phyloP scores from a whole-genome alignment of 37 sponge, comb jelly and placozoan species.

The Hormiphora californensis region DNA sequence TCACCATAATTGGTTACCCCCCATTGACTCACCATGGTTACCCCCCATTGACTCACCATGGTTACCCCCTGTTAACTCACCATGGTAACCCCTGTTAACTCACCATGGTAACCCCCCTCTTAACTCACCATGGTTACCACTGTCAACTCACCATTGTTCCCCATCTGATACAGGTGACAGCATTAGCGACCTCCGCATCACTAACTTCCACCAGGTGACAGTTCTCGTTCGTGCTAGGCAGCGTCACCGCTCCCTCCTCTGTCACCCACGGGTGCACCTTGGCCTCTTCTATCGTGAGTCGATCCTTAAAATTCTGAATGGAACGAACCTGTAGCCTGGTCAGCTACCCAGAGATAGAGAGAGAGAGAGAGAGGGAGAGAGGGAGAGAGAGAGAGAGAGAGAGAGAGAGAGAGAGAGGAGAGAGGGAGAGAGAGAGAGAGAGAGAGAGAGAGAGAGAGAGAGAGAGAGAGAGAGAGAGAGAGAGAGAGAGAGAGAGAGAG shows the following conservation, averaged over 20 bases:
- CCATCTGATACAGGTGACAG: slow-evolving; percentile 49
- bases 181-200: slow-evolving; percentile 15
- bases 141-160: slow-evolving; percentile 46
- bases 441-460: too few species aligned
- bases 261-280: slow-evolving; percentile 28
- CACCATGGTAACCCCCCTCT: background rate
- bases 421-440: too few species aligned
- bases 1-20: too few species aligned
- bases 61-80: background rate
- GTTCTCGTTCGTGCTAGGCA: background rate
- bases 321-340: too few species aligned
- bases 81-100: background rate
- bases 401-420: too few species aligned
- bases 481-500: too few species aligned
- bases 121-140: background rate
- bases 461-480: too few species aligned
- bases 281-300: background rate
- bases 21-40: too few species aligned
- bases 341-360: too few species aligned
- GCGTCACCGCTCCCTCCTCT: background rate
- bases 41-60: too few species aligned
- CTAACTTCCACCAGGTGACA: slow-evolving; percentile 30
- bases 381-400: too few species aligned
- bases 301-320: background rate
- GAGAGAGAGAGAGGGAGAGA: too few species aligned